Conservation (phyloP, 2,797 vertebrate species). For the Myotis planiceps region DNA sequence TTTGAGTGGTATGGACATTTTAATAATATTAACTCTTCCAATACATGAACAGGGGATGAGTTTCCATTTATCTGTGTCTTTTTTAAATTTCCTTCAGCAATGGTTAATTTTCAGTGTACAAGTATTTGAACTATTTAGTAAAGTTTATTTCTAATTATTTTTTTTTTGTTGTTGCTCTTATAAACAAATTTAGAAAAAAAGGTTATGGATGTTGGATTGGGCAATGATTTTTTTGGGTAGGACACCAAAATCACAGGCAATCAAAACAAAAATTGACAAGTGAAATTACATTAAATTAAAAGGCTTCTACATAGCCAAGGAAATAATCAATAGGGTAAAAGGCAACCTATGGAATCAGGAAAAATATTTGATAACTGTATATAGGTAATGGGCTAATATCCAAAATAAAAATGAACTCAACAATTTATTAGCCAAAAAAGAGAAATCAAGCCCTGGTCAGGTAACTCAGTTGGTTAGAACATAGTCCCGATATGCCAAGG, state of each 20-base stretch:
- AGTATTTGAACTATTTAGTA: background rate
- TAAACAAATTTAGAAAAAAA: background rate
- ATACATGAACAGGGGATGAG: too few species aligned
- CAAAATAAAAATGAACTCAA: background rate
- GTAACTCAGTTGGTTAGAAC: background rate
- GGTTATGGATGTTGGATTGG: background rate
- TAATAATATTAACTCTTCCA: background rate
- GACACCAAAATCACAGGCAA: background rate
- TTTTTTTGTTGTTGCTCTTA: background rate
- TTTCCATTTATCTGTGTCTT: background rate
- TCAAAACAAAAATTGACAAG: background rate
- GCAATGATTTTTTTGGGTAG: background rate
- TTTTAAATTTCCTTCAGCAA: background rate
- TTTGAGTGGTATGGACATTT: background rate
- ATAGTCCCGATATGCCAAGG: background rate
- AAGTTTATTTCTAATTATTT: background rate
- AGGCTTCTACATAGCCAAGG: background rate
- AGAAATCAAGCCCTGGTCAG: background rate
- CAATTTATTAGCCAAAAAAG: background rate
- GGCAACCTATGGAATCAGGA: fast-evolving
- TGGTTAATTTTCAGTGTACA: background rate
- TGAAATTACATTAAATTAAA: background rate
- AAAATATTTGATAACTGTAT: background rate
- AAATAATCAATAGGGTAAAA: background rate
- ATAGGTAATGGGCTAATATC: background rate